Conservation (phyloP, 2,888 invertebrate species). For the Oegoconia quadripuncta region DNA sequence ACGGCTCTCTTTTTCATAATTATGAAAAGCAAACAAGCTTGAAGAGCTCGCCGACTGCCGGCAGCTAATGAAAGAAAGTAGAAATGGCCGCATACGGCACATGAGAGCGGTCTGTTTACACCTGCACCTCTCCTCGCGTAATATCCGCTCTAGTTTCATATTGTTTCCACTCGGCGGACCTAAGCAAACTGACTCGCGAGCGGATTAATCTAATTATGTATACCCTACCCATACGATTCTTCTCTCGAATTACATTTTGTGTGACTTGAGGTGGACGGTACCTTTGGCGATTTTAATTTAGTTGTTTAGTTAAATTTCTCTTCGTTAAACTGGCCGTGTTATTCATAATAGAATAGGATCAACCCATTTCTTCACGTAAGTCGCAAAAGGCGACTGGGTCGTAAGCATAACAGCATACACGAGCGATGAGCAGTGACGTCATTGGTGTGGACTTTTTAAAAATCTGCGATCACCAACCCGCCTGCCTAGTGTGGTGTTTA, state of each 20-base stretch:
- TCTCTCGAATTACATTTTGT: slow-evolving; percentile 4
- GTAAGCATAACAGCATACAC: no score
- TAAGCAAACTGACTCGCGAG: slow-evolving; percentile 61
- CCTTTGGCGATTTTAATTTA: no score
- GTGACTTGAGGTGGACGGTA: no score
- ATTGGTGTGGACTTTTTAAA: no score
- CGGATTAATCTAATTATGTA: slow-evolving; percentile 58
- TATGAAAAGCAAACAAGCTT: slow-evolving; percentile 14
- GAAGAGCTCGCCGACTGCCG: slow-evolving; percentile 11
- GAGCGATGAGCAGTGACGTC: no score
- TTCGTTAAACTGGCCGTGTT: no score
- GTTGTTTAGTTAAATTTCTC: no score
- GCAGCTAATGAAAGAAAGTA: slow-evolving; percentile 55
- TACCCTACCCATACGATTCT: slow-evolving; percentile 11
- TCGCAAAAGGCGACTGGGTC: no score
- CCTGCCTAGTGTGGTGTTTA: no score
- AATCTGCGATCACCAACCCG: no score
- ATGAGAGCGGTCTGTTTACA: slow-evolving; percentile 55
- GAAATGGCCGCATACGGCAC: slow-evolving; percentile 45
- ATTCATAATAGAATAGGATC: no score
- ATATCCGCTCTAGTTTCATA: slow-evolving; percentile 72
- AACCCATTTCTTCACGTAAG: no score
- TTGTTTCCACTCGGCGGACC: slow-evolving; percentile 61
- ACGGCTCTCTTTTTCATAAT: slow-evolving; percentile 4
- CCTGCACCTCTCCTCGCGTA: slow-evolving; percentile 66